Evolutionary conservation across 1,140 invertebrate genomes (phyloP).

Genomic region (Lepidurus packardi): DNA sequence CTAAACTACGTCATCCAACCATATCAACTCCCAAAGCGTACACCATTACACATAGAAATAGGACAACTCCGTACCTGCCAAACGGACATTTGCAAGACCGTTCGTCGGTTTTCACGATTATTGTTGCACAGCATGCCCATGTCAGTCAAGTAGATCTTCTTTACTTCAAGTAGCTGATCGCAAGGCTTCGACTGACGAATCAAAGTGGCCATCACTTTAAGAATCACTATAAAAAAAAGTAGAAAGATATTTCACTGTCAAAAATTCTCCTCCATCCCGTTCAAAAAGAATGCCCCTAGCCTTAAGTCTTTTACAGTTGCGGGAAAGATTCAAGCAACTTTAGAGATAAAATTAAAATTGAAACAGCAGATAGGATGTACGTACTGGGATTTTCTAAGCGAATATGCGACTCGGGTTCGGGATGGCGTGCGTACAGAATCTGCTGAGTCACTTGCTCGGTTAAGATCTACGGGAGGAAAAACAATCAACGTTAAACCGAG

Average conservation of each 20-base stretch:
- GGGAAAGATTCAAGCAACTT: not conserved
- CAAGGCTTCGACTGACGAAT: slow-evolving; percentile 93
- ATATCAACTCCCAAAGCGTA: no score
- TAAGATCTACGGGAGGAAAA: slow-evolving; percentile 61
- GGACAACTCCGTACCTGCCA: slow-evolving; percentile 71
- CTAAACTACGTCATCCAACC: no score
- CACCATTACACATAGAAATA: no score
- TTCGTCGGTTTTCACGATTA: slow-evolving; percentile 92
- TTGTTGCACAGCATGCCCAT: slow-evolving; percentile 96
- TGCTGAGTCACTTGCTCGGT: slow-evolving; percentile 94
- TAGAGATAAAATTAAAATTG: slow-evolving; percentile 24
- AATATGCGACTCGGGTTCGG: slow-evolving; percentile 89
- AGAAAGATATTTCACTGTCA: slow-evolving; percentile 48
- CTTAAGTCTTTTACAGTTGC: no score
- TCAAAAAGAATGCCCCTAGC: not conserved
- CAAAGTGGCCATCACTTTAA: slow-evolving; percentile 96
- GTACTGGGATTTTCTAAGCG: slow-evolving; percentile 86
- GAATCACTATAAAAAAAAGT: slow-evolving; percentile 56
- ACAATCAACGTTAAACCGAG: not conserved
- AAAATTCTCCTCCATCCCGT: not conserved
- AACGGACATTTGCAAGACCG: slow-evolving; percentile 98
- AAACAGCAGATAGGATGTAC: not conserved
- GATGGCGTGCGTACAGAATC: slow-evolving; percentile 82
- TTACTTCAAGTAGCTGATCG: slow-evolving; percentile 84
- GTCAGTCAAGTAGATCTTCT: slow-evolving; percentile 93